Conservation (phyloP, 2,797 vertebrate species). For the Liasis olivaceus region DNA sequence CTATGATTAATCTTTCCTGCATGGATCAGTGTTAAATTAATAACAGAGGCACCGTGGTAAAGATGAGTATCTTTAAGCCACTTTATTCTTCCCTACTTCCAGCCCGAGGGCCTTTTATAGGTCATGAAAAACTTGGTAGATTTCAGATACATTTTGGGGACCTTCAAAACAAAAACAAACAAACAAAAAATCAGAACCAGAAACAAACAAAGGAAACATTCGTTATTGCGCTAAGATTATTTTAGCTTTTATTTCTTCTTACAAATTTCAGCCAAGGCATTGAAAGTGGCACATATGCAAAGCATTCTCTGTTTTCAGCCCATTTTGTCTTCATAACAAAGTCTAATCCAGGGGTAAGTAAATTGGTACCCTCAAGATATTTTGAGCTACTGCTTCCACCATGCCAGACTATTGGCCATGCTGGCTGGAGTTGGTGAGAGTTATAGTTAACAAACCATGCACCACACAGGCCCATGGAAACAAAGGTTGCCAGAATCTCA, state of each 20-base stretch:
- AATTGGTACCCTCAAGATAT: background rate
- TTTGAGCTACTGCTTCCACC: background rate
- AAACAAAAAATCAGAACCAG: background rate
- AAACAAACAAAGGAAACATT: background rate
- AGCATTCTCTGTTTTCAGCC: background rate
- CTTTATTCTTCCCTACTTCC: slow-evolving; percentile 24
- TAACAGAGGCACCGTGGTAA: slow-evolving; percentile 57
- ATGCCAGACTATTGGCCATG: too few relatives aligned
- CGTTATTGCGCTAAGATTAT: background rate
- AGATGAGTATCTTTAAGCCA: slow-evolving; percentile 40
- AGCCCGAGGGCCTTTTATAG: background rate
- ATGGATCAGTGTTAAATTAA: slow-evolving; percentile 51
- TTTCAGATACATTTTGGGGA: background rate
- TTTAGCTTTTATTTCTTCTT: background rate
- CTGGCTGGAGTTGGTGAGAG: background rate
- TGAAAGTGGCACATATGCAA: background rate
- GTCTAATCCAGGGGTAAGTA: background rate
- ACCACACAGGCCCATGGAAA: background rate
- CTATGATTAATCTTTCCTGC: slow-evolving; percentile 70
- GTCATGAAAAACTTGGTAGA: background rate
- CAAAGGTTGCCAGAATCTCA: background rate
- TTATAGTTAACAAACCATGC: background rate
- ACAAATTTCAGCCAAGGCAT: background rate
- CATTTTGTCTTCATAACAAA: background rate
- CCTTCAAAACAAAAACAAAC: background rate